These are phyloP conservation scores for Desoria tigrina DNA, from an alignment of 2,888 invertebrate genomes.

Conservation along the genomic window DNA sequence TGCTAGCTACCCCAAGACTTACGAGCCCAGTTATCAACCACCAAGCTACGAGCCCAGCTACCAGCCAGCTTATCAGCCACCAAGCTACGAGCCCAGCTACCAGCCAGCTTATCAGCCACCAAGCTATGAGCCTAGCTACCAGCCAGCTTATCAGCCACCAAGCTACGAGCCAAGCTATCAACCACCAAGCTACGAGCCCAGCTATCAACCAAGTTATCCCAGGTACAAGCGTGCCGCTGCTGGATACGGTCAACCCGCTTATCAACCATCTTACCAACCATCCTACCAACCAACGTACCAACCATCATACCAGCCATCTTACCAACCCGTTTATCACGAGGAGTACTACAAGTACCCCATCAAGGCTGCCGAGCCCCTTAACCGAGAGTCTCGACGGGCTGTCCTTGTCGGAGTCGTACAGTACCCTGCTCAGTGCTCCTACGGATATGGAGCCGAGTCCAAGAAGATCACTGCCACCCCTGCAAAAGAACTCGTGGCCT, in stretches of 20 bases:
- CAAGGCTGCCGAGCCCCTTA: conserved; percentile 43
- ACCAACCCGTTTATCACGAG: conserved; percentile 27
- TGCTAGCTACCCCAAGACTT: conserved; percentile 15
- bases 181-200: conserved; percentile 35
- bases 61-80: conserved; percentile 12
- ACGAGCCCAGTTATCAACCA: conserved; percentile 6
- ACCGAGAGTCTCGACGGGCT: conserved; percentile 49
- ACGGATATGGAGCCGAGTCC: conserved; percentile 39
- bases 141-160: conserved; percentile 29
- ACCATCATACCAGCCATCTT: conserved; percentile 32
- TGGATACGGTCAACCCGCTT: conserved; percentile 11
- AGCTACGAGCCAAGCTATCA: conserved; percentile 17
- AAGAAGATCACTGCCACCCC: conserved; percentile 52
- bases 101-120: conserved; percentile 30
- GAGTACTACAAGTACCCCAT: conserved; percentile 45
- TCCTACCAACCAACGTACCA: conserved; percentile 25
- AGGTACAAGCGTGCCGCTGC: conserved; percentile 27
- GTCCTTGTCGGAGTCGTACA: conserved; percentile 52
- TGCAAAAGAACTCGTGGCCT: conserved; percentile 46
- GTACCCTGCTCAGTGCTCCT: conserved; percentile 51
- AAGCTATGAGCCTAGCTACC: conserved; percentile 7
- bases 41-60: conserved; percentile 22
- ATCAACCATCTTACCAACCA: conserved; percentile 30
- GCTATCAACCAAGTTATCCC: conserved; percentile 26
- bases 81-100: not conserved